Conservation (phyloP, 2,113 vertebrate species). For the Prietella phreatophila region DNA sequence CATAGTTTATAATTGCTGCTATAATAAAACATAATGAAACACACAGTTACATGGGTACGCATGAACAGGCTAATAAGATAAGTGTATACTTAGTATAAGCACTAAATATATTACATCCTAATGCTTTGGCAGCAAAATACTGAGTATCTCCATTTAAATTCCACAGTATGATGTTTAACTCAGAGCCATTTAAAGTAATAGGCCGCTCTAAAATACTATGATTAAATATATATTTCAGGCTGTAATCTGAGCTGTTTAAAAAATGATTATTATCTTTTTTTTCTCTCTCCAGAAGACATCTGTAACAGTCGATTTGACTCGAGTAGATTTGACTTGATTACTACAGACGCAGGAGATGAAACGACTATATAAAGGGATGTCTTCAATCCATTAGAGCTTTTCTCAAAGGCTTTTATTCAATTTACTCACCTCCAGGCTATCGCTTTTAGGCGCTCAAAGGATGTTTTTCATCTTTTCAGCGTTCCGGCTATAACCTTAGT, state of each 20-base stretch:
- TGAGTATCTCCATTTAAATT: not conserved
- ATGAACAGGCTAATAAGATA: not conserved
- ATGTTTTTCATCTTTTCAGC: slow-evolving; percentile 7
- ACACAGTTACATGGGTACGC: not conserved
- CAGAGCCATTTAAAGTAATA: not conserved
- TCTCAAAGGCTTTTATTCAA: slow-evolving; percentile 19
- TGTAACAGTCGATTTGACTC: not conserved
- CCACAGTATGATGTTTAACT: not conserved
- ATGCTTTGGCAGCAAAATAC: not conserved
- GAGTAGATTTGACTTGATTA: slow-evolving; percentile 35
- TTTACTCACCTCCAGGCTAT: slow-evolving; percentile 24
- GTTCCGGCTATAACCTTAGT: not conserved
- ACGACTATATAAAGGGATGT: slow-evolving; percentile 19
- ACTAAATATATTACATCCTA: not conserved
- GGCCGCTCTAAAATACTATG: not conserved
- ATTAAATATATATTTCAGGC: not conserved
- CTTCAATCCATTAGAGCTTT: slow-evolving; percentile 41
- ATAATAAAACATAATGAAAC: not conserved
- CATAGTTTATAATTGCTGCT: not conserved
- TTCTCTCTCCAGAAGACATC: not conserved
- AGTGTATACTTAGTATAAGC: not conserved
- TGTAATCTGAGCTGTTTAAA: slow-evolving; percentile 16
- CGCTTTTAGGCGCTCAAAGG: not conserved
- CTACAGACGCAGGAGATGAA: slow-evolving; percentile 26
- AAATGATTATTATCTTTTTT: too few relatives aligned